Conservation (phyloP, 2,113 vertebrate genomes). For the Dendropsophus ebraccatus region DNA sequence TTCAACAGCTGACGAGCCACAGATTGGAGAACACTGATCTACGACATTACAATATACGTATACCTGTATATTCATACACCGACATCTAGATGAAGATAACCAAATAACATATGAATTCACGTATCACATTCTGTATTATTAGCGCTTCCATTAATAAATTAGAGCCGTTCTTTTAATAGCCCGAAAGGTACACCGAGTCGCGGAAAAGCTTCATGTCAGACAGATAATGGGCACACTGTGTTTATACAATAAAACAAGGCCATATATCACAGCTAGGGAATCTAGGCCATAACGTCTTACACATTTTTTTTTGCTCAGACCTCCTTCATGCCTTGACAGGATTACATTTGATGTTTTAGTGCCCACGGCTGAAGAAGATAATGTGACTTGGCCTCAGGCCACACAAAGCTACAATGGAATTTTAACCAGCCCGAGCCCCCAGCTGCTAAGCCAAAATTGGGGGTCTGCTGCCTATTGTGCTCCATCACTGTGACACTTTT, state of each 20-base stretch:
- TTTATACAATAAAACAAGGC: constrained; percentile 6
- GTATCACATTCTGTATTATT: not conserved
- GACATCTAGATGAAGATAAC: not conserved
- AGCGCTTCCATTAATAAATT: not conserved
- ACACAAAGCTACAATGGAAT: constrained; percentile 30
- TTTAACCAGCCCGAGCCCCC: constrained; percentile 41
- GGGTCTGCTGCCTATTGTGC: constrained; percentile 30
- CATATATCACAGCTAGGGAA: constrained; percentile 17
- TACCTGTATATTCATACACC: not conserved
- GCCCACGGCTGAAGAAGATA: constrained; percentile 29
- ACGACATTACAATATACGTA: not conserved
- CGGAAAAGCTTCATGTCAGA: not conserved
- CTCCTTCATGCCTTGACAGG: constrained; percentile 34
- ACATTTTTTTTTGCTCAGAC: constrained; percentile 34
- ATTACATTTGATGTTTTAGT: constrained; percentile 43
- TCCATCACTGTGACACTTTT: constrained; percentile 38
- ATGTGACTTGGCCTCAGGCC: constrained; percentile 40
- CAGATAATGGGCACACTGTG: not conserved
- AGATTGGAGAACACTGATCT: no score
- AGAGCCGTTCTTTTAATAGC: not conserved
- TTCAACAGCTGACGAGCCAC: no score
- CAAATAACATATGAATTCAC: not conserved
- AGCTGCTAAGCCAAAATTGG: constrained; percentile 31
- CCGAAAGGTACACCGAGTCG: not conserved
- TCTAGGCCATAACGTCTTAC: constrained; percentile 7